Conservation (phyloP, 2,888 invertebrate genomes). For the Dichetophora obliterata region DNA sequence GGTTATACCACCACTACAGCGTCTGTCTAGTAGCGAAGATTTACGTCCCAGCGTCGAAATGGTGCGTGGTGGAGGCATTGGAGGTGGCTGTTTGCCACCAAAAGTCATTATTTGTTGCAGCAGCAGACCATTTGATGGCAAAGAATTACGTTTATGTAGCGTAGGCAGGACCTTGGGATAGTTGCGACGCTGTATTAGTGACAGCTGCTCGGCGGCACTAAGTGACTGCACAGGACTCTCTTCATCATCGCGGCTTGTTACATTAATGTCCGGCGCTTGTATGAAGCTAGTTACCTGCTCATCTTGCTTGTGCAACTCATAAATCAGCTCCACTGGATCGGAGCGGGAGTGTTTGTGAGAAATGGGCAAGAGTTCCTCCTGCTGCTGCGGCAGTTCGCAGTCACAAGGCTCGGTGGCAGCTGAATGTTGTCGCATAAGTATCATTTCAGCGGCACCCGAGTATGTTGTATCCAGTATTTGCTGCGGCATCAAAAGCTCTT, state of each 20-base stretch:
- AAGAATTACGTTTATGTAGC: constrained; percentile 73
- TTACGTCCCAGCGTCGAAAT: constrained; percentile 76
- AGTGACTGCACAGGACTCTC: constrained; percentile 60
- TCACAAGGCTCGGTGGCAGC: constrained; percentile 59
- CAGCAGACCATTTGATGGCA: constrained; percentile 72
- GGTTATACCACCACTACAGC: constrained; percentile 68
- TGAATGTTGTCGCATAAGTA: constrained; percentile 60
- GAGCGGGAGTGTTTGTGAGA: constrained; percentile 77
- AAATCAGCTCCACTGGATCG: constrained; percentile 77
- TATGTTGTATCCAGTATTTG: constrained; percentile 63
- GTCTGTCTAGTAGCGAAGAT: constrained; percentile 53
- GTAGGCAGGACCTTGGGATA: constrained; percentile 90
- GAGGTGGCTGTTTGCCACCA: constrained; percentile 68
- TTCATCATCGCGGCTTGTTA: constrained; percentile 78
- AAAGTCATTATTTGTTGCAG: constrained; percentile 51
- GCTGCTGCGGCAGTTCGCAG: constrained; percentile 56
- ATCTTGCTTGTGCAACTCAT: constrained; percentile 55
- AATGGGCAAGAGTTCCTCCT: constrained; percentile 25
- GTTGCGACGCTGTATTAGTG: constrained; percentile 81
- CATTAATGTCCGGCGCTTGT: constrained; percentile 73
- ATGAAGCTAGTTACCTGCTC: constrained; percentile 70
- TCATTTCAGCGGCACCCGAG: constrained; percentile 58
- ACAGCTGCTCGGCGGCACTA: constrained; percentile 79
- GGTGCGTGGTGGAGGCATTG: constrained; percentile 82
- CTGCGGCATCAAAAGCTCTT: constrained; percentile 63